A percentile compares a stretch with the other conserved stretches of the same genome.
Evolutionary conservation across 2,888 invertebrate species (phyloP).

Genomic region (Eudemis profundana): DNA sequence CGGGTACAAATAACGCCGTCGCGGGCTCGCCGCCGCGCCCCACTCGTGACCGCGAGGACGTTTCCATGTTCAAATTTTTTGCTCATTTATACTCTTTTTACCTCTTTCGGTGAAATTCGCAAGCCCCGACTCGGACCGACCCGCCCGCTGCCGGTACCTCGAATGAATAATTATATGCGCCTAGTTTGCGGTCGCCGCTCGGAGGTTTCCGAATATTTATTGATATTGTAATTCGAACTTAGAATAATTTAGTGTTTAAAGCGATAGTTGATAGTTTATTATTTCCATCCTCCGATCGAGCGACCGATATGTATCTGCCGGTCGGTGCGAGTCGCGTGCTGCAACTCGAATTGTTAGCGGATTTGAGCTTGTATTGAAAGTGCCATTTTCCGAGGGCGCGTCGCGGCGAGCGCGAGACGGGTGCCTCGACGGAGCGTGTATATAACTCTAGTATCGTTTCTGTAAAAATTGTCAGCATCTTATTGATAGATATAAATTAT

Average conservation of each 20-base stretch:
- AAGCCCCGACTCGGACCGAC: constrained; percentile 48
- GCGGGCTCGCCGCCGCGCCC: constrained; percentile 14
- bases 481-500: constrained; percentile 76
- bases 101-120: constrained; percentile 46
- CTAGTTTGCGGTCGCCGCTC: constrained; percentile 54
- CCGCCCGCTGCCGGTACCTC: constrained; percentile 54
- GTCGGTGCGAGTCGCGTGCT: constrained; percentile 48
- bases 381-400: constrained; percentile 65
- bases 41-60: constrained; percentile 35
- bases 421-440: constrained; percentile 68
- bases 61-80: constrained; percentile 47
- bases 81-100: constrained; percentile 54
- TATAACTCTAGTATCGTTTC: constrained; percentile 51
- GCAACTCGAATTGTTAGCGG: constrained; percentile 28
- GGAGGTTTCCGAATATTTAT: constrained; percentile 61
- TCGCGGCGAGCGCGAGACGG: constrained; percentile 54
- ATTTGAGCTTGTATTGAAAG: constrained; percentile 59
- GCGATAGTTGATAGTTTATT: constrained; percentile 51
- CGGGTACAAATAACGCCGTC: constrained; percentile 71
- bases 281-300: constrained; percentile 56
- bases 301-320: constrained; percentile 45
- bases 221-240: constrained; percentile 65
- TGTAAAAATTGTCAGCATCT: constrained; percentile 63
- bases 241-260: constrained; percentile 50
- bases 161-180: constrained; percentile 58